Conservation (phyloP, 2,797 vertebrate species). For the Eleutherodactylus coqui region DNA sequence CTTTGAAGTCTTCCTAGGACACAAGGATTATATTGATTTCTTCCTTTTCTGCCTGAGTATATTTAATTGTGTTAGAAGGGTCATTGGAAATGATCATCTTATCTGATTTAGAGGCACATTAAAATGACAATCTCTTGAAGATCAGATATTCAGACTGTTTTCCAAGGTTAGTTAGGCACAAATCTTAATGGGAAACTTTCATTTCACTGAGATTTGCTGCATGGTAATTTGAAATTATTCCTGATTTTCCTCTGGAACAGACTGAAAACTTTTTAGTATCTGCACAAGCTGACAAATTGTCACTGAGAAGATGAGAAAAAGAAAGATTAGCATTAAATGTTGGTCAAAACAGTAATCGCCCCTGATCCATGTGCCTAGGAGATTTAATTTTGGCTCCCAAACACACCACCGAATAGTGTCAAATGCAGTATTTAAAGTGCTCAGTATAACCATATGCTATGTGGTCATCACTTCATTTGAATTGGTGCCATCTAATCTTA, state of each 20-base stretch:
- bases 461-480: too few relatives aligned
- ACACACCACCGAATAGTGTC: too few relatives aligned
- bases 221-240: background rate
- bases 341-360: too few relatives aligned
- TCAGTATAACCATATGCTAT: too few relatives aligned
- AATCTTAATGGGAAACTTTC: background rate
- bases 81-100: background rate
- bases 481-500: too few relatives aligned
- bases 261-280: too few relatives aligned
- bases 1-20: constrained; percentile 15
- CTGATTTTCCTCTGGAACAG: background rate
- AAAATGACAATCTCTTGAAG: background rate
- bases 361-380: too few relatives aligned
- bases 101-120: background rate
- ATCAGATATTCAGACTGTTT: background rate
- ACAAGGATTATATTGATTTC: constrained; percentile 15
- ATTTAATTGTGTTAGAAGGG: background rate
- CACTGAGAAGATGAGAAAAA: too few relatives aligned
- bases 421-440: too few relatives aligned
- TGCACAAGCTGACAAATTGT: too few relatives aligned
- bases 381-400: too few relatives aligned
- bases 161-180: background rate
- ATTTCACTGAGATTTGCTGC: background rate
- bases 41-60: background rate
- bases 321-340: too few relatives aligned